Base-by-base conservation (phyloP, 2,888 invertebrate species). In the Drosophila greeni region DNA sequence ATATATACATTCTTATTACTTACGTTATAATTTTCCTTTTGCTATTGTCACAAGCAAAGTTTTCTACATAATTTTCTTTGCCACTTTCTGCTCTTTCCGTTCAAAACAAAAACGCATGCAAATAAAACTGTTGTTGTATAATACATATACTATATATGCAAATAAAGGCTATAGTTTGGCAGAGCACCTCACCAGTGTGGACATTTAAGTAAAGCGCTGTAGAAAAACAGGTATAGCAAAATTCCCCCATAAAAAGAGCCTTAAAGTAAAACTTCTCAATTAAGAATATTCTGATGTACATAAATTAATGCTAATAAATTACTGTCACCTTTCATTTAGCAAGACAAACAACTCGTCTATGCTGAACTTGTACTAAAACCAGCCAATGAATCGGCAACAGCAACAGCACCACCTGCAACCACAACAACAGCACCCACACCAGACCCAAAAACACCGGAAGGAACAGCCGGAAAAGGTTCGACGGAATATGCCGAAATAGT, bases 401-500 rank as follows among this genome's bases (percentile, higher is more conserved):
- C 85, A 48, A 81, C 84, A 69, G 20, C 55, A 54, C 70, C 78
- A 59, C 60, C 85, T 37, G 24, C 86, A 82, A 85, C 34, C 85
- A 87, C 37, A 88, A 4, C 76, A 37, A n/a, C 87, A 49, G 61
- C 77, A 59, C 55, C 77, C 85, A 86, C 51, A 86, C 14, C 61
- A 47, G 4, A 53, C 61, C 12, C 59, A 51, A 23, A 69, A 58
- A 29, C 48, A 40, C 8, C 54, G n/a, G 16, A 56, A 37, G 29
- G 56, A 66, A 33, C 66, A 57, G 55, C 59, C 34, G 48, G 89
- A 36, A 91, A 89, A 81, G 93, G 92, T 72, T 91, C 92, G 84
- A 93, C 93, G 4, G 93, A 93, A 80, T 95, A 95, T 87, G 95
- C 95, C 0, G 95, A 95, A 87, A 95, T 95, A 58, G 92, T 95